These are phyloP conservation scores for Lasiommata megera DNA, from an alignment of 2,888 invertebrate species.

Conservation along the genomic window DNA sequence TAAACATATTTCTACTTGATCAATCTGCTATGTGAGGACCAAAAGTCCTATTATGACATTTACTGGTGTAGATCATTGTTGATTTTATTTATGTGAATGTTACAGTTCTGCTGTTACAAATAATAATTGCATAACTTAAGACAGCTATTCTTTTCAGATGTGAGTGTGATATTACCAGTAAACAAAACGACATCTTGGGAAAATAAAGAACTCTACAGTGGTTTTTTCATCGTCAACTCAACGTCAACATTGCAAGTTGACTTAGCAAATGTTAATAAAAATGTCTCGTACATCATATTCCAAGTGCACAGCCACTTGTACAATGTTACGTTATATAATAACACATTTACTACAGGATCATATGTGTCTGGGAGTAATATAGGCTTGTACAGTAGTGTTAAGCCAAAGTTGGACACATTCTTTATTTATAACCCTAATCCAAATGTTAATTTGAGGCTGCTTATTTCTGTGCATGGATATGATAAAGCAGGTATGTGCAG, in stretches of 20 bases:
- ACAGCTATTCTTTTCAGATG: slow-evolving; percentile 49
- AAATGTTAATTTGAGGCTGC: slow-evolving; percentile 49
- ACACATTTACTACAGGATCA: slow-evolving; percentile 43
- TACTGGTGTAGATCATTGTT: too few relatives aligned
- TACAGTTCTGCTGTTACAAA: too few relatives aligned
- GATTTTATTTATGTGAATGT: too few relatives aligned
- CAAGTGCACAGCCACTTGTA: slow-evolving; percentile 84
- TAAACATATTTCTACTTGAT: too few relatives aligned
- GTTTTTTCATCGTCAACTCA: slow-evolving; percentile 45
- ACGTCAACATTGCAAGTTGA: slow-evolving; percentile 54
- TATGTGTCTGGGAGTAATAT: slow-evolving; percentile 82
- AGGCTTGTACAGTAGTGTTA: slow-evolving; percentile 71
- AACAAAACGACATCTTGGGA: slow-evolving; percentile 45
- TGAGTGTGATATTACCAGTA: slow-evolving; percentile 50
- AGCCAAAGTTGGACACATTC: slow-evolving; percentile 48
- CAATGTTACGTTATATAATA: slow-evolving; percentile 80
- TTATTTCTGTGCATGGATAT: slow-evolving; percentile 80
- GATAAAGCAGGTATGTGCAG: slow-evolving; percentile 67
- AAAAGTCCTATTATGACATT: too few relatives aligned
- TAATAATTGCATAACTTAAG: neutral
- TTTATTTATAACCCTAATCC: slow-evolving; percentile 67
- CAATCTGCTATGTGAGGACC: too few relatives aligned
- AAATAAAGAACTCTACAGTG: slow-evolving; percentile 56
- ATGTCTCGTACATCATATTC: slow-evolving; percentile 80
- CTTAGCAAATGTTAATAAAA: slow-evolving; percentile 63